Base-by-base conservation (phyloP, 2,113 vertebrate species). In the Varanus komodoensis region DNA sequence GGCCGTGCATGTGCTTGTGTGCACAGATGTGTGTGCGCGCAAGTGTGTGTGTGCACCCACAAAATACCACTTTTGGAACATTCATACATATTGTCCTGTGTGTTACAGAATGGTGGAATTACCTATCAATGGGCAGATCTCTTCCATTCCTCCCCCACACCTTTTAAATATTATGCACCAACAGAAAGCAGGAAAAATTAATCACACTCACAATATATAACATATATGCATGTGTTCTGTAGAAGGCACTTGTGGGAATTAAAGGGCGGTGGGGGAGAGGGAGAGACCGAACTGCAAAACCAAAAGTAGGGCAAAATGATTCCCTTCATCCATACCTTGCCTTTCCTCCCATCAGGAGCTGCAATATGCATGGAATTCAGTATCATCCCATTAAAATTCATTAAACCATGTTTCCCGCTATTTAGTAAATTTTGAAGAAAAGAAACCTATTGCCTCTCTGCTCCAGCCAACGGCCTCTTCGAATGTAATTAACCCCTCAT, bases 401-500 rank as follows among this genome's bases (percentile, higher is more conserved):
- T 96, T 95, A 96, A 96, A 96, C 87, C 8, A 0, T 95, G 92
- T 96, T 96, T 94, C 92, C 93, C 94, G 94, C 94, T 96, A 96
- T 95, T 96, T 97, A 95, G 95, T 96, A 95, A 94, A 96, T 95
- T 96, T 95, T 92, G 93, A 97, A 96, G 94, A 96, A 97, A 94
- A 94, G 95, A 94, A 94, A 94, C 89, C 93, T 94, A 95, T 94
- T 93, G 93, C 94, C 92, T 94, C 74, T 81, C 91, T 94, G 93
- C 90, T 95, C 94, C 81, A n/a, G 94, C 91, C 0, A 73, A 93
- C 96, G 94, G 92, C 94, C 93, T 93, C 92, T 93, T 94, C 95
- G 95, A 96, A 96, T 95, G 89, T 91, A 95, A 96, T 96, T 96
- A 96, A 95, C 94, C 95, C 95, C 95, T 96, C 92, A 90, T 96